These are phyloP conservation scores for Drosophila hamatofila DNA, from an alignment of 2,888 invertebrate species.

Conservation along the genomic window DNA sequence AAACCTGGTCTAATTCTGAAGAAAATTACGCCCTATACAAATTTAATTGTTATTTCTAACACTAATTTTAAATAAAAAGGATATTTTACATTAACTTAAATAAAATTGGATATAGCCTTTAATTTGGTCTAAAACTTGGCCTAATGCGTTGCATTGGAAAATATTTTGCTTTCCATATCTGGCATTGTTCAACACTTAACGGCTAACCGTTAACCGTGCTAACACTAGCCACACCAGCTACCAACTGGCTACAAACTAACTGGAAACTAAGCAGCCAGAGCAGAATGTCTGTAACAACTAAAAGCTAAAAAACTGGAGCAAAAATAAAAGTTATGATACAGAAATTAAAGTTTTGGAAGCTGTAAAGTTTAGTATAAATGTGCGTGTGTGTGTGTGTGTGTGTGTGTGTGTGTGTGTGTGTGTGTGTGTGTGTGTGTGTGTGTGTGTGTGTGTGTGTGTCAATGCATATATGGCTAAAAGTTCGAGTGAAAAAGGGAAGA, in stretches of 20 bases:
- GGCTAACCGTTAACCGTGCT: no score
- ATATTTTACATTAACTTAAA: no score
- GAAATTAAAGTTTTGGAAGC: slow-evolving; percentile 70
- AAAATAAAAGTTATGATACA: slow-evolving; percentile 74
- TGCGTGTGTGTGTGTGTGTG: slow-evolving; percentile 3
- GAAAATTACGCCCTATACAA: no score
- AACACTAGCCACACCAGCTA: slow-evolving; percentile 10
- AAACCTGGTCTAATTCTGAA: neutral
- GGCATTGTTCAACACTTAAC: slow-evolving; percentile 47
- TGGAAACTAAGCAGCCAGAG: slow-evolving; percentile 13
- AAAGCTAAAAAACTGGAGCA: slow-evolving; percentile 49
- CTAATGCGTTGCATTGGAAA: slow-evolving; percentile 5
- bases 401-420: slow-evolving; percentile 9
- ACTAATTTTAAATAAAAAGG: no score
- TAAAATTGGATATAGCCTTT: no score
- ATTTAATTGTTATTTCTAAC: no score
- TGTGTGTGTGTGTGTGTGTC: slow-evolving; percentile 7
- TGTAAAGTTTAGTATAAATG: slow-evolving; percentile 25
- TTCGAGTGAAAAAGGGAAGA: slow-evolving; percentile 2
- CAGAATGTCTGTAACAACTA: slow-evolving; percentile 29
- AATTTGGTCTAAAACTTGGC: no score
- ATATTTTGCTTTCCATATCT: slow-evolving; percentile 9
- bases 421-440: slow-evolving; percentile 10
- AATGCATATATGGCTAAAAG: slow-evolving; percentile 8
- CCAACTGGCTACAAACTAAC: slow-evolving; percentile 14